Base-by-base conservation (phyloP, 1,140 invertebrate species). In the Drosophila sp. region DNA sequence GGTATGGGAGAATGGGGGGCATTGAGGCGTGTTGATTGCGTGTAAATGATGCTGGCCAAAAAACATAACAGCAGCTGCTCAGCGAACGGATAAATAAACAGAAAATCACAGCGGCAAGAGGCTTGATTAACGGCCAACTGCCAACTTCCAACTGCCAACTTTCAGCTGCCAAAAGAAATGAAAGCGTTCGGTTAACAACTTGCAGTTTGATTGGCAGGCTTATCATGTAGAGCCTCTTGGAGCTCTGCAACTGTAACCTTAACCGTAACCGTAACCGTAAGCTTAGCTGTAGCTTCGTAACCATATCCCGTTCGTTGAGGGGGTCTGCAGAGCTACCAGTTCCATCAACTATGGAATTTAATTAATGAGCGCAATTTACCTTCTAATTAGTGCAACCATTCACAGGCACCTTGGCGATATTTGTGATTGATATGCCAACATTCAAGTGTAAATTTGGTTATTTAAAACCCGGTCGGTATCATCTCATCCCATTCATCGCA, bases 281-380 rank as follows among this genome's bases (percentile, higher is more conserved):
- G 27, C 6, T 29, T 29, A 6, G 27, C n/a, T n/a, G n/a, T n/a
- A n/a, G n/a, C n/a, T n/a, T n/a, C n/a, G n/a, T n/a, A n/a, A n/a
- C n/a, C n/a, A n/a, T n/a, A n/a, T n/a, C n/a, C n/a, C n/a, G 27
- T 27, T 5, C 3, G 4, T 18, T 7, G 7, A 16, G 38, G 32
- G 27, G 27, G n/a, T 16, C 8, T 18, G 11, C 6, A 36, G 36
- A 48, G 34, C 27, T 9, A 9, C 2, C 32, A 43, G 32, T 34
- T 27, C 40, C 48, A 70, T 45, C 66, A 45, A 45, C 48, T 80
- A 48, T 43, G 61, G 63, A 56, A 46, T 54, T 79, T 89, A 79
- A 89, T 87, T 89, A 87, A 87, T 87, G 79, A 56, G 45, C 67
- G 54, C 82, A 54, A 87, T 87, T 89, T 87, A 89, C 72, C 71